Base-by-base conservation (phyloP, 1,140 invertebrate genomes). In the Neodiprion pinetum region DNA sequence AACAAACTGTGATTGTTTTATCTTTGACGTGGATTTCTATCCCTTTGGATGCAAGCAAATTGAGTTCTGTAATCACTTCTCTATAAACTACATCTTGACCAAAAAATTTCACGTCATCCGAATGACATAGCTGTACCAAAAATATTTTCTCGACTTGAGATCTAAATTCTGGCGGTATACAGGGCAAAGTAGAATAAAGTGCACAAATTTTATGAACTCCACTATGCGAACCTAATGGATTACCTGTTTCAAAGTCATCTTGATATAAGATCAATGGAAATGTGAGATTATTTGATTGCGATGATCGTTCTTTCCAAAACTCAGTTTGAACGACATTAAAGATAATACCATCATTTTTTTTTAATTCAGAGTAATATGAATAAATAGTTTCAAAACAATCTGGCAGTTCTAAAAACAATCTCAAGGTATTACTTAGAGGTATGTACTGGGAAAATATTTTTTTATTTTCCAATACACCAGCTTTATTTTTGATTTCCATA, bases 241-340 rank as follows among this genome's bases (percentile, higher is more conserved):
- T 81, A 12, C 71, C 75, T 9, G 50, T 71, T 77, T 80, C 78
- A 76, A 77, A 80, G 50, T 79, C 76, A 67, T 80, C 78, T 70
- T 78, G 72, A 65, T 70, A 78, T 5, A 80, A 21, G 68, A 77
- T 75, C 8, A 78, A 71, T 21, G 79, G 79, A 11, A 79, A 73
- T 40, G 67, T 67, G 74, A 71, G 4, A 67, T 61, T 28, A 74
- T 72, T n/a, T 9, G n/a, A n/a, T 17, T 14, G 47, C 66, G 67
- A 1, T 61, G 49, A 49, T 76, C 75, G 73, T 68, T 9, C 40
- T 71, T 72, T 71, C 73, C 73, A 76, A 73, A 71, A 76, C 49
- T 76, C 70, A 5, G 75, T 78, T 73, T 76, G 77, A n/a, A 76
- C 69, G 2, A 75, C 75, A 49, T 78, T 76, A 3, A 68, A 9